Evolutionary conservation across 37 sponge, comb jelly and placozoan species (phyloP).

Genomic region (Ephydatia muelleri): DNA sequence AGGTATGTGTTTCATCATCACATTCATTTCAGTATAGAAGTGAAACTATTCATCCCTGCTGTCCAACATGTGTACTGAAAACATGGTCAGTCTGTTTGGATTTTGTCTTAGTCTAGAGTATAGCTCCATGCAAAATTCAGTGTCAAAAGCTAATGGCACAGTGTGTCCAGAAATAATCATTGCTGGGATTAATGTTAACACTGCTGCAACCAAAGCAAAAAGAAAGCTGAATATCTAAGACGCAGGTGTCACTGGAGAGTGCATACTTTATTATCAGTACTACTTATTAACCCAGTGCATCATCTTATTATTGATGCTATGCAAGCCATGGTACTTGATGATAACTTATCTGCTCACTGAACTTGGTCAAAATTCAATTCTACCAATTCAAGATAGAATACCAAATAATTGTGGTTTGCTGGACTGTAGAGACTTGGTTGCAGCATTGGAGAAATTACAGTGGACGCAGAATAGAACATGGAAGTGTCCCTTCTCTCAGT

Average conservation of each 20-base stretch:
- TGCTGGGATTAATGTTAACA: slow-evolving; percentile 3
- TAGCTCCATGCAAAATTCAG: neutral
- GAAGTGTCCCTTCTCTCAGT: neutral
- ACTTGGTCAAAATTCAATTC: neutral
- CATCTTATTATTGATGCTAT: neutral
- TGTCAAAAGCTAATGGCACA: slow-evolving; percentile 4
- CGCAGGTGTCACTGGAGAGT: neutral
- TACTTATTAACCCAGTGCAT: neutral
- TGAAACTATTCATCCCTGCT: neutral
- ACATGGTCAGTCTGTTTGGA: too few relatives aligned
- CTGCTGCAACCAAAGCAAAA: slow-evolving; percentile 7
- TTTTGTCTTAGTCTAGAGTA: too few relatives aligned
- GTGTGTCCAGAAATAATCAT: neutral
- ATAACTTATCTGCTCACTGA: neutral
- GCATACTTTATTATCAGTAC: neutral
- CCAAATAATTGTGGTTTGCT: neutral
- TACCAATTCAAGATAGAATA: neutral
- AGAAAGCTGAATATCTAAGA: neutral
- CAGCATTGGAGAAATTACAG: neutral
- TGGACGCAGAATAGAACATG: neutral
- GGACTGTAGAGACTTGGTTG: neutral
- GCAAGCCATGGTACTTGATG: neutral
- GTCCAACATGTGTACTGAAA: neutral
- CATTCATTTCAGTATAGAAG: too few relatives aligned
- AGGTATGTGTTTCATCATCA: too few relatives aligned